These are phyloP conservation scores for Drymodes brunneopygia DNA, from an alignment of 2,113 vertebrate species.

Conservation along the genomic window DNA sequence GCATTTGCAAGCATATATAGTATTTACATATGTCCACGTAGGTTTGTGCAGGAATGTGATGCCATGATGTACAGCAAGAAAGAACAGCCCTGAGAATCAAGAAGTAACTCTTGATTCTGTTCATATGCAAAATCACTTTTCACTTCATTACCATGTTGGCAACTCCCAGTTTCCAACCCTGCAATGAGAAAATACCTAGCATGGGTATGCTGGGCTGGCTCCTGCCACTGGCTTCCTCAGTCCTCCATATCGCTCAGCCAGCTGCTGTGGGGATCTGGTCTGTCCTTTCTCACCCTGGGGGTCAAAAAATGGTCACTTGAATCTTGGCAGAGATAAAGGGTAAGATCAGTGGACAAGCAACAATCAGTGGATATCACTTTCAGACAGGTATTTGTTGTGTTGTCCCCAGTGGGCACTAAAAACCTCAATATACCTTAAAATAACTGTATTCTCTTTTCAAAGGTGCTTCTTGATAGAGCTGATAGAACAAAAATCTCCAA, in stretches of 20 bases:
- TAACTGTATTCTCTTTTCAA: background rate
- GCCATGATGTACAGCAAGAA: background rate
- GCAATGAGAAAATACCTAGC: background rate
- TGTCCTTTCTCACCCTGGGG: background rate
- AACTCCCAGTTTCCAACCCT: background rate
- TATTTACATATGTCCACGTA: fast-evolving
- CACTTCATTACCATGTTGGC: background rate
- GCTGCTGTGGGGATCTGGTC: background rate
- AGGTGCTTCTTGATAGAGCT: background rate
- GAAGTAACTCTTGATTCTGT: background rate
- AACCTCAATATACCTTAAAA: background rate
- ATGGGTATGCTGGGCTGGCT: background rate
- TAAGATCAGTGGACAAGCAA: background rate
- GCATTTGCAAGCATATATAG: background rate
- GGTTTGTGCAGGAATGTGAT: background rate
- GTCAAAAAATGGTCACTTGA: background rate
- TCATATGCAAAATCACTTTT: background rate
- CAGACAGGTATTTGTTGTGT: background rate
- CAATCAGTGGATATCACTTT: background rate
- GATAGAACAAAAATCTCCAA: background rate
- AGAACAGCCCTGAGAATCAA: background rate
- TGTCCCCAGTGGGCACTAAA: background rate
- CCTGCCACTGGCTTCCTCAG: background rate
- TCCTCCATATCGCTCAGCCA: background rate
- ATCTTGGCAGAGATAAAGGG: background rate